phyloP scores from a whole-genome alignment of 2,113 vertebrate species.

The Marmota flaviventris region DNA sequence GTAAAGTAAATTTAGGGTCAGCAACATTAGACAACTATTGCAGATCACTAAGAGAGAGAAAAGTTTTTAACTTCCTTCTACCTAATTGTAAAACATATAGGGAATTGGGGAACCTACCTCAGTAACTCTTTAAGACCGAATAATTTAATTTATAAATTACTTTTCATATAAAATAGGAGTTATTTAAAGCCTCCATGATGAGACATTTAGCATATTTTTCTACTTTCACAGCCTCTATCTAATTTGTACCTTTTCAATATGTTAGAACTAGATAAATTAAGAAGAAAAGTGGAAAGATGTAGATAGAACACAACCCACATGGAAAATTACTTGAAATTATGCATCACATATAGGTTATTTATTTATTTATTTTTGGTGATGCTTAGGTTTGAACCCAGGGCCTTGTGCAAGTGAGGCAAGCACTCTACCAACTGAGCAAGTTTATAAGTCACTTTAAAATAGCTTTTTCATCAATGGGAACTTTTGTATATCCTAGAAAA shows the following conservation, averaged over 20 bases:
- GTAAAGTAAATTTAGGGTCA: not conserved
- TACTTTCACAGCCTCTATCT: not conserved
- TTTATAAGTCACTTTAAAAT: constrained; percentile 6
- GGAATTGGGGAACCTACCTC: not conserved
- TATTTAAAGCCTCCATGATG: not conserved
- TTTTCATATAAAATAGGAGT: not conserved
- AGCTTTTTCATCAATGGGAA: not conserved
- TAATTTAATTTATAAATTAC: not conserved
- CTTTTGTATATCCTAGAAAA: not conserved
- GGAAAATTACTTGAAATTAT: not conserved
- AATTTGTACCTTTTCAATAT: not conserved
- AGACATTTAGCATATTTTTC: not conserved
- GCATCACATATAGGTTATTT: not conserved
- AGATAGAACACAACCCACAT: not conserved
- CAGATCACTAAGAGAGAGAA: not conserved
- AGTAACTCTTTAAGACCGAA: not conserved
- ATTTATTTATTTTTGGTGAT: too few species aligned
- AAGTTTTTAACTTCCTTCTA: not conserved
- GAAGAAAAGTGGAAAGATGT: not conserved
- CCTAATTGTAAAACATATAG: not conserved
- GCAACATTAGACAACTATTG: not conserved
- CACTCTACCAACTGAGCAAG: too few species aligned
- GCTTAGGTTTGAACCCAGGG: too few species aligned
- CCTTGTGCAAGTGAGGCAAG: too few species aligned
- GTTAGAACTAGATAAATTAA: not conserved